Percentiles rank a stretch among this genome's conserved stretches.
Evolutionary conservation across 2,888 invertebrate species (phyloP).

Genomic region (Encarsia formosa): DNA sequence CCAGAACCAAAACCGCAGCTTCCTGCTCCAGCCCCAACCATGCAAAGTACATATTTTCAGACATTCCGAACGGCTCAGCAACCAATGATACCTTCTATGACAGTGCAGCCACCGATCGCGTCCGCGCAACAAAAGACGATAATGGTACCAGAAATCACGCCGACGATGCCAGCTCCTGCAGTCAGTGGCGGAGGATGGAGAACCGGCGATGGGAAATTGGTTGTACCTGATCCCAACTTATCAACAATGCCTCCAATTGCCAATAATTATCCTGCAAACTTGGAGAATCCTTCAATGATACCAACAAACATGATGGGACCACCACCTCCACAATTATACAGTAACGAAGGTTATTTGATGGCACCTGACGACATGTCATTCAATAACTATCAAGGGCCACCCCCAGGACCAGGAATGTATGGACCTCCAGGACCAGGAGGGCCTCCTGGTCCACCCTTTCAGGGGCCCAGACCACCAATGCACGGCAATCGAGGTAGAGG

Average conservation of each 20-base stretch:
- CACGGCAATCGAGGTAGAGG: constrained; percentile 45
- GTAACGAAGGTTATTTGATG: constrained; percentile 47
- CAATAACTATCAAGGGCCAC: constrained; percentile 42
- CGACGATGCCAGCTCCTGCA: constrained; percentile 29
- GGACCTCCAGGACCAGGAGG: constrained; percentile 41
- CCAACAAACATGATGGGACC: constrained; percentile 52
- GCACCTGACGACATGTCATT: constrained; percentile 44
- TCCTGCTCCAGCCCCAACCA: constrained; percentile 41
- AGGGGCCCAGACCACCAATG: constrained; percentile 40
- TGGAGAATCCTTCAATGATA: constrained; percentile 36
- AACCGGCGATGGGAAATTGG: constrained; percentile 55
- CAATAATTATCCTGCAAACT: constrained; percentile 44
- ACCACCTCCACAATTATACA: constrained; percentile 41
- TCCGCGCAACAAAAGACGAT: constrained; percentile 47
- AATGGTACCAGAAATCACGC: constrained; percentile 49
- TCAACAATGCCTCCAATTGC: constrained; percentile 41
- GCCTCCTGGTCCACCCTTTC: constrained; percentile 37
- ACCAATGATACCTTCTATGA: constrained; percentile 34
- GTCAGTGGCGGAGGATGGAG: constrained; percentile 49
- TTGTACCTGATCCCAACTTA: constrained; percentile 39
- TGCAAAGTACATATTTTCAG: constrained; percentile 37
- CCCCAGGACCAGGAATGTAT: constrained; percentile 45
- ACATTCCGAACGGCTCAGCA: constrained; percentile 48
- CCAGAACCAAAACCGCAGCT: constrained; percentile 76
- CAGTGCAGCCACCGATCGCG: constrained; percentile 35